Evolutionary conservation across 2,888 invertebrate species (phyloP), one percentile per base, ranked within the genome.

Genomic region (Campoletis raptor): DNA sequence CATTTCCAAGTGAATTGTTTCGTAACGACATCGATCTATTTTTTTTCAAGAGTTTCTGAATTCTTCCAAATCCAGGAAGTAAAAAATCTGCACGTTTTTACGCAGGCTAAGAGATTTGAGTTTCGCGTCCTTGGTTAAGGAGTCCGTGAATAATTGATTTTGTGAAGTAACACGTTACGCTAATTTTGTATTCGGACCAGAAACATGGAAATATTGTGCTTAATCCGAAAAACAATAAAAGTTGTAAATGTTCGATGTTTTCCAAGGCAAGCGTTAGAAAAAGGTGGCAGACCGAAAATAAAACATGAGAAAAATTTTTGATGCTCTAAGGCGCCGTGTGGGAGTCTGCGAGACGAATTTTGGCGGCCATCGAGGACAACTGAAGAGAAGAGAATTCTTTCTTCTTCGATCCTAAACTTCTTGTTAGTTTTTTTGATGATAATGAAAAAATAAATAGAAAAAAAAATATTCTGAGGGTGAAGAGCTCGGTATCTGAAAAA

Each of bases 281-380:
- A 72, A 78, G 52, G 77, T 70, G 77, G 67, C 54, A 73, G 57
- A 45, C 45, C 9, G 54, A 30, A 54, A 36, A 77, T 0, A 57
- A 24, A 24, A 61, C 12, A 24, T 42, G 21, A 40, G 40, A 57
- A 79, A 79, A 18, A 40, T 9, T 70, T 21, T 85, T n/a, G 3
- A 61, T n/a, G 15, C 24, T 40, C 30, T 7, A 40, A 37, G 82
- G 82, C 80, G 80, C 79, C 79, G 36, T 36, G 70, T 79, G 87
- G 87, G 87, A 86, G 89, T 87, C 77, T 74, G 86, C 87, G 90
- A 90, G 81, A 90, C 87, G 88, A 89, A 90, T 90, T 90, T 83
- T 76, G 70, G 76, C 81, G 80, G 74, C 70, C 54, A 72, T 64
- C 42, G 82, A 6, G 12, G 24, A 36, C 3, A 79, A 66, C 21